Conservation (phyloP, 2,888 invertebrate species). For the Cataglyphis livida region DNA sequence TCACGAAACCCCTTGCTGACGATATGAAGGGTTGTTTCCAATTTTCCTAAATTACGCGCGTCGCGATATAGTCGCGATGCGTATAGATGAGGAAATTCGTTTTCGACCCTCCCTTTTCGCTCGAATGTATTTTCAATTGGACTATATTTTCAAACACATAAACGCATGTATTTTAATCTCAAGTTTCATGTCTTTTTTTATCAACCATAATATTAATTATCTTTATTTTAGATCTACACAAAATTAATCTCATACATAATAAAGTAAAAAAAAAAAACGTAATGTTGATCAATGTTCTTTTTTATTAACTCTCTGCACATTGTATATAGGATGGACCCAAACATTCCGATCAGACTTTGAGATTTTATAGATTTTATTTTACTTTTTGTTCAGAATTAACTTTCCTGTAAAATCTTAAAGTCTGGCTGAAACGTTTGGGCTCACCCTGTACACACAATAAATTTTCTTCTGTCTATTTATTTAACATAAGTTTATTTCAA, state of each 20-base stretch:
- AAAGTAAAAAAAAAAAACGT: background rate
- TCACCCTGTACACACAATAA: background rate
- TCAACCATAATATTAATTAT: background rate
- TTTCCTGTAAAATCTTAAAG: too few relatives aligned
- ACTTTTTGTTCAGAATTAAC: too few relatives aligned
- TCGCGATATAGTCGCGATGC: conserved; percentile 58
- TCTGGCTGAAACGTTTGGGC: too few relatives aligned
- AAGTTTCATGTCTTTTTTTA: background rate
- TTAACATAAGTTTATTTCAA: conserved; percentile 31
- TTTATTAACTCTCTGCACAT: background rate
- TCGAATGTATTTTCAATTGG: conserved; percentile 42
- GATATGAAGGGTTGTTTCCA: conserved; percentile 77
- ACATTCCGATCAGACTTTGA: too few relatives aligned
- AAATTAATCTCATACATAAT: background rate
- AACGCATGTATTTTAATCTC: background rate
- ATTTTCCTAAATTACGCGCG: conserved; percentile 77
- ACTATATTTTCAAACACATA: background rate
- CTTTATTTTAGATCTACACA: background rate
- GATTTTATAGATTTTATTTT: too few relatives aligned
- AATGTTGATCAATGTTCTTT: background rate
- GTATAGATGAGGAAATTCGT: conserved; percentile 70
- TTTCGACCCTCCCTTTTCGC: conserved; percentile 62
- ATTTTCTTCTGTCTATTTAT: background rate
- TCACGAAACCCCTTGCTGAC: conserved; percentile 70
- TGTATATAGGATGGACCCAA: too few relatives aligned